Percentiles rank a stretch among this genome's conserved stretches.
These are phyloP conservation scores for Brachystomella parvula DNA, from an alignment of 1,140 invertebrate genomes.

Conservation along the genomic window DNA sequence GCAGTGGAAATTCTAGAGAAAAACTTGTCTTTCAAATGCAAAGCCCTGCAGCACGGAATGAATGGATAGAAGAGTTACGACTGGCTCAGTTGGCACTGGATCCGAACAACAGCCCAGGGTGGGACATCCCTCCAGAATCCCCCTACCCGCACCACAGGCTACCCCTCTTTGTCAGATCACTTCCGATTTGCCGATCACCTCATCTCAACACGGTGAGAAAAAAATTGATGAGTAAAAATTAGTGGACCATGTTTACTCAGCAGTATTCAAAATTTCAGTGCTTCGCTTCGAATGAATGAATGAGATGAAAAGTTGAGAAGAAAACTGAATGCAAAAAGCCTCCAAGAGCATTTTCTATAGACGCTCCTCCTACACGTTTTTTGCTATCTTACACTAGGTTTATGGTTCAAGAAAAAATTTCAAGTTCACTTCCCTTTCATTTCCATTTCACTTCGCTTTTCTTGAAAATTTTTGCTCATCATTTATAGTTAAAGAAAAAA, in stretches of 20 bases:
- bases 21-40: constrained; percentile 63
- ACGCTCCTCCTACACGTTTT: too few species aligned
- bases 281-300: too few species aligned
- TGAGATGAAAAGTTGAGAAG: too few species aligned
- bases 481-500: too few species aligned
- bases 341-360: too few species aligned
- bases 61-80: constrained; percentile 72
- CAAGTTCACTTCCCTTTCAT: too few species aligned
- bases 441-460: too few species aligned
- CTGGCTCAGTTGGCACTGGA: constrained; percentile 78
- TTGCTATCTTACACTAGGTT: too few species aligned
- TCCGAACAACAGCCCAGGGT: constrained; percentile 81
- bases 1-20: constrained; percentile 31
- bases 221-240: not conserved
- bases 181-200: constrained; percentile 74
- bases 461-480: too few species aligned
- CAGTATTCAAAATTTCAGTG: constrained; percentile 2
- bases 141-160: constrained; percentile 72
- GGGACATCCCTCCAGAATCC: constrained; percentile 69
- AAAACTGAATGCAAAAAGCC: too few species aligned
- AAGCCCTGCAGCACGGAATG: constrained; percentile 75
- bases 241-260: not conserved
- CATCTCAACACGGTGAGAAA: constrained; percentile 71
- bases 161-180: constrained; percentile 79
- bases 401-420: too few species aligned